Base-by-base conservation (phyloP, 2,113 vertebrate genomes). In the Geothlypis trichas region DNA sequence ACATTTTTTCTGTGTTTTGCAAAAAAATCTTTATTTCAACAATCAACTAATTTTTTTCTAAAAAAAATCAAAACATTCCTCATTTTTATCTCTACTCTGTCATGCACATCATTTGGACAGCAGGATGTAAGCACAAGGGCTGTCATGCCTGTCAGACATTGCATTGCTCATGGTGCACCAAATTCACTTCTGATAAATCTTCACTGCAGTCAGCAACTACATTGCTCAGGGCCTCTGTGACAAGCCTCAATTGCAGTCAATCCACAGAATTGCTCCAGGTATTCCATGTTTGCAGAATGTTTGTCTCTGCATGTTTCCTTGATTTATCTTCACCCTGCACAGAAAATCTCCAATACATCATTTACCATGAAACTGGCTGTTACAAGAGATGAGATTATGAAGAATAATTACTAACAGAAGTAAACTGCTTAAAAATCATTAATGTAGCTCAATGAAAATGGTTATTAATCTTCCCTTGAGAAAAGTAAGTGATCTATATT, bases 321-420 rank as follows among this genome's bases (percentile, higher is more conserved):
- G 85, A 96, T 96, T 96, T 95, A 92, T 67, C 73, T 90, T 96
- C 66, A 68, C 85, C 90, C 90, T 88, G 79, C 71, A 75, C 93
- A 95, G 93, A 94, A 96, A 76, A 95, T 96, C 94, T 95, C 71
- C 77, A 95, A 95, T 98, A 98, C 88, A 97, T 98, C 98, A 97
- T 97, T 95, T 97, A 94, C 95, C 93, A 91, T 97, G 97, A 98
- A 81, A 80, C 72, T 79, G 54, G 44, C 66, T 91, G 54, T 77
- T 94, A 80, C 37, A 85, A 85, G 81, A 79, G 68, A 84, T 75
- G 96, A 98, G 97, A 89, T 89, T 92, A 88, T 92, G 73, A 94
- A 93, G 85, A 97, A 88, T 92, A 95, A 93, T 91, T 94, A 73
- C 76, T 62, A 87, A 66, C 87, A 94, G 94, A 93, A 95, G 55